phyloP scores from a whole-genome alignment of 2,113 vertebrate genomes.

The Perca flavescens region DNA sequence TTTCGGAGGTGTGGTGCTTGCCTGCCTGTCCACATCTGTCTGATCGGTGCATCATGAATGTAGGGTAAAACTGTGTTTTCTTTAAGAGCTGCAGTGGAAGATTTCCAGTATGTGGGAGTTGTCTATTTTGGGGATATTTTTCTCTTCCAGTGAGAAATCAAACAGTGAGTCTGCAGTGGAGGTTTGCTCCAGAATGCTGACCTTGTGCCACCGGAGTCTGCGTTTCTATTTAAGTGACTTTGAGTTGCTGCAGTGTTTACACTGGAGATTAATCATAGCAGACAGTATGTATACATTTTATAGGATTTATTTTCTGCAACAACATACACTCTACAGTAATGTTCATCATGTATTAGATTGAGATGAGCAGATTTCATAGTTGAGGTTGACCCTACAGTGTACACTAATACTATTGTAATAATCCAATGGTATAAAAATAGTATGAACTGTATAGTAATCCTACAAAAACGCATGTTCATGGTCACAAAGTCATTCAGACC shows the following conservation, averaged over 20 bases:
- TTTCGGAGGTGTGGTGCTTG: neutral
- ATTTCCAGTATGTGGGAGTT: neutral
- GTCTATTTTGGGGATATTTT: neutral
- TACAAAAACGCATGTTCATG: neutral
- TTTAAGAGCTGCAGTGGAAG: neutral
- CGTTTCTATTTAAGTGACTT: neutral
- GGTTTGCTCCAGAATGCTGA: too few relatives aligned
- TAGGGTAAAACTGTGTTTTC: neutral
- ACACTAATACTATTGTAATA: neutral
- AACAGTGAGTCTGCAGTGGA: neutral
- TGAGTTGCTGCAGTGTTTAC: constrained; percentile 1
- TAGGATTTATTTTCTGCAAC: neutral
- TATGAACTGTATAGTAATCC: neutral
- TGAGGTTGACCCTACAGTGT: neutral
- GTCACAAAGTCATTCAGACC: neutral
- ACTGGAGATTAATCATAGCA: neutral
- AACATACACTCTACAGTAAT: neutral
- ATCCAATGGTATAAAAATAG: neutral
- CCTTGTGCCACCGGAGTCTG: neutral
- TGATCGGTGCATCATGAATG: neutral
- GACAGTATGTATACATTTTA: neutral
- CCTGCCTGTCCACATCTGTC: neutral
- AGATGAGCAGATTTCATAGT: neutral
- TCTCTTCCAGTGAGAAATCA: neutral
- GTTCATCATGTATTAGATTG: neutral